Evolutionary conservation across 2,888 invertebrate genomes (phyloP).

Genomic region (Tenodera sinensis): DNA sequence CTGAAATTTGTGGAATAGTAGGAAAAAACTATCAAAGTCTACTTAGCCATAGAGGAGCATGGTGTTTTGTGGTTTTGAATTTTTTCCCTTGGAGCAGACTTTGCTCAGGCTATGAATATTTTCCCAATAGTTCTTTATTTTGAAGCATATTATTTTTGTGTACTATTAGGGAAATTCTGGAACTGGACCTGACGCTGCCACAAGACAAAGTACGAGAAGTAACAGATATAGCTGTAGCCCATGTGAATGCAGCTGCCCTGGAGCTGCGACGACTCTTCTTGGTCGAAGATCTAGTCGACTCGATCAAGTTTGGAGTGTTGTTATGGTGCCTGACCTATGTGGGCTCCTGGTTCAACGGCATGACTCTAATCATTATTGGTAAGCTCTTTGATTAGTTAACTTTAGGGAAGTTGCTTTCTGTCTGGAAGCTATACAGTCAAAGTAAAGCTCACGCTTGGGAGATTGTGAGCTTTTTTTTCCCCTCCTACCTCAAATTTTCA

Average conservation of each 20-base stretch:
- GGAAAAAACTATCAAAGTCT: too few species aligned
- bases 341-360: conserved; percentile 98
- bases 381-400: conserved; percentile 39
- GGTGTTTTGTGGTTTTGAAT: too few species aligned
- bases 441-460: too few species aligned
- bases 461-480: too few species aligned
- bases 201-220: conserved; percentile 88
- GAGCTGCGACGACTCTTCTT: conserved; percentile 92
- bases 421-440: too few species aligned
- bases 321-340: conserved; percentile 97
- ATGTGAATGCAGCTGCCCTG: conserved; percentile 74
- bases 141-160: too few species aligned
- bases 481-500: too few species aligned
- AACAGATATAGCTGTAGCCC: conserved; percentile 81
- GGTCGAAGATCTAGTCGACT: conserved; percentile 95
- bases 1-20: too few species aligned
- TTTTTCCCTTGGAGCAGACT: too few species aligned
- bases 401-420: neutral
- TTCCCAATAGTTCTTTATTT: too few species aligned
- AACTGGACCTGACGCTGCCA: conserved; percentile 80
- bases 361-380: conserved; percentile 96
- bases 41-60: too few species aligned
- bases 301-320: conserved; percentile 89
- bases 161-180: conserved; percentile 68
- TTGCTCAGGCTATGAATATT: too few species aligned